Conservation (phyloP, 92 coral and sea anemone species). For the Porites divaricata region DNA sequence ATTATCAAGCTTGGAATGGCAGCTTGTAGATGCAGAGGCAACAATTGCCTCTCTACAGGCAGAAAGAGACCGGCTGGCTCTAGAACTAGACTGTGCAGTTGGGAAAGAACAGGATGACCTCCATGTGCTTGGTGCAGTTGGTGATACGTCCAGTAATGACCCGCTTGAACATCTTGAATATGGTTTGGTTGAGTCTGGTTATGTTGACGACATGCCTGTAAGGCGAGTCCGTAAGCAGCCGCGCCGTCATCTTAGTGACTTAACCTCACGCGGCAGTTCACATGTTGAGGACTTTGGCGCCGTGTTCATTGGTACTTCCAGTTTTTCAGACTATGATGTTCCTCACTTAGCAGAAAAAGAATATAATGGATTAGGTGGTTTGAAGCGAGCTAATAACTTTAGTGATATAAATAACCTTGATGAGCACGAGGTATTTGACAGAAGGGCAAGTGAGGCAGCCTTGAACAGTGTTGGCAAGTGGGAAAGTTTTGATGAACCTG, state of each 20-base stretch:
- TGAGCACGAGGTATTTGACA: conserved; percentile 77
- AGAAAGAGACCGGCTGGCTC: conserved; percentile 86
- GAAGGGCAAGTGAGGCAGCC: not conserved
- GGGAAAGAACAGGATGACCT: conserved; percentile 81
- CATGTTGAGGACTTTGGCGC: conserved; percentile 73
- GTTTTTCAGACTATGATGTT: conserved; percentile 86
- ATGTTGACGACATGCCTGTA: conserved; percentile 53
- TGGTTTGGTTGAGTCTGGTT: conserved; percentile 62
- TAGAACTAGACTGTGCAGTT: conserved; percentile 88
- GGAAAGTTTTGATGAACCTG: conserved; percentile 71
- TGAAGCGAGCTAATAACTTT: conserved; percentile 91
- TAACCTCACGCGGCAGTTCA: conserved; percentile 79
- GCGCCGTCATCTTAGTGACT: conserved; percentile 90
- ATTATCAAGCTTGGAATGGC: conserved; percentile 95
- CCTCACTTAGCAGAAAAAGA: conserved; percentile 78
- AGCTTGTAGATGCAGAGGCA: conserved; percentile 89
- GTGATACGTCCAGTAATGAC: conserved; percentile 47
- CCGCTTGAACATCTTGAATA: conserved; percentile 45
- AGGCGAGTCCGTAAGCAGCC: conserved; percentile 71
- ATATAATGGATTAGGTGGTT: conserved; percentile 65
- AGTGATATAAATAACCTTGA: conserved; percentile 89
- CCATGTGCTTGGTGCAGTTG: conserved; percentile 64
- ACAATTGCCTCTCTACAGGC: conserved; percentile 90
- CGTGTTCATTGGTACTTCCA: conserved; percentile 44
- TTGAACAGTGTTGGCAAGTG: conserved; percentile 12